A percentile compares a stretch with the other conserved stretches of the same genome.
phyloP scores from a whole-genome alignment of 2,113 vertebrate genomes.

The Oxyruncus cristatus region DNA sequence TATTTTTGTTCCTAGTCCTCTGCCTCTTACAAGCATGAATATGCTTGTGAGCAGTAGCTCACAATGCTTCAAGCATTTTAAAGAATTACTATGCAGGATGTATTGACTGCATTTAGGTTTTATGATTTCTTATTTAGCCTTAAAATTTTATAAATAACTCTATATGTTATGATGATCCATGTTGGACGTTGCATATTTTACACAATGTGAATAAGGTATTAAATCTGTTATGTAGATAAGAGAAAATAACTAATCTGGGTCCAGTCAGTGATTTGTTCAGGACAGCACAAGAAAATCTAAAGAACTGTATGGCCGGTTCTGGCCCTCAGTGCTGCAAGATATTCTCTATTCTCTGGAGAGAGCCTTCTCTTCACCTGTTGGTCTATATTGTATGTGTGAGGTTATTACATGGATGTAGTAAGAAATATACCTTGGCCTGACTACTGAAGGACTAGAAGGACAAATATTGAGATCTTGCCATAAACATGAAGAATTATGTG shows the following conservation, averaged over 20 bases:
- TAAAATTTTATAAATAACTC: background rate
- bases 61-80: background rate
- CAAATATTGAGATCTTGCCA: background rate
- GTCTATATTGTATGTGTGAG: background rate
- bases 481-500: background rate
- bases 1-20: background rate
- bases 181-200: background rate
- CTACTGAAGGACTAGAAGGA: background rate
- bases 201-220: background rate
- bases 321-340: background rate
- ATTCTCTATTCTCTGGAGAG: background rate
- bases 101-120: background rate
- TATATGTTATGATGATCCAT: background rate
- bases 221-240: background rate
- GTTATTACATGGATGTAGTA: background rate
- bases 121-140: background rate
- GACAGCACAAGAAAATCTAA: background rate
- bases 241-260: background rate
- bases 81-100: background rate
- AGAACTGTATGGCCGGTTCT: background rate
- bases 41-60: background rate
- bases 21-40: background rate
- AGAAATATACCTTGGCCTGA: background rate
- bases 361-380: background rate
- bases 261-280: background rate